Base-by-base conservation (phyloP, 2,797 vertebrate genomes). In the Tiaroga cobitis region DNA sequence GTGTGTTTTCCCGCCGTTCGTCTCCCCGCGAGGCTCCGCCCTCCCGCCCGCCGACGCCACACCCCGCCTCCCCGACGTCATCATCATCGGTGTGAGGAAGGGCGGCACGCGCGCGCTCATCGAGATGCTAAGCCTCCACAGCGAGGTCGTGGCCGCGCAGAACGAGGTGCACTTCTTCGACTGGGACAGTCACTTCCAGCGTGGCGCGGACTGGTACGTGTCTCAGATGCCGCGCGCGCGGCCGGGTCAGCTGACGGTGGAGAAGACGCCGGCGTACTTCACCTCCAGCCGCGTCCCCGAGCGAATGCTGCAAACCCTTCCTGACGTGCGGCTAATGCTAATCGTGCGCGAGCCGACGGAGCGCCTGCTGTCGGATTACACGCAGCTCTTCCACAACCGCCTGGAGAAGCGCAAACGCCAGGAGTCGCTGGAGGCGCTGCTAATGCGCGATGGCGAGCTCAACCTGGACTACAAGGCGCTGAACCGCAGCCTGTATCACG, bases 151-250 rank as follows among this genome's bases (percentile, higher is more conserved):
- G 0, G 96, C 97, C 0, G 98, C 97, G 1, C 96, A 97, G 92
- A 98, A 95, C 18, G 98, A 99, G 94, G 97, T 99, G 80, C 98
- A 99, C 92, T 99, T 99, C 93, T 99, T 99, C 15, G 97, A 99
- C 93, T 98, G 97, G 97, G 97, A 99, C 92, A 96, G 95, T 79
- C 96, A 98, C 89, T 99, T 97, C 81, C 92, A 94, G 91, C 96
- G 94, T 74, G 98, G 98, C 85, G 89, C 97, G 91, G 85, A 94
- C 10, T 99, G 98, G 98, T 99, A 99, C 86, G 91, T 95, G 11
- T 94, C 95, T 90, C 97, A 99, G 94, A 99, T 99, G 98, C 98
- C 98, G 0, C 94, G 95, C 80, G 95, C 97, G 0, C 90, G 87
- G 76, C 96, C 97, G 0, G 91, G 94, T 72, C 97, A 99, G 93